phyloP scores from a whole-genome alignment of 1,140 invertebrate species.

The Drosophila nigromelanica region DNA sequence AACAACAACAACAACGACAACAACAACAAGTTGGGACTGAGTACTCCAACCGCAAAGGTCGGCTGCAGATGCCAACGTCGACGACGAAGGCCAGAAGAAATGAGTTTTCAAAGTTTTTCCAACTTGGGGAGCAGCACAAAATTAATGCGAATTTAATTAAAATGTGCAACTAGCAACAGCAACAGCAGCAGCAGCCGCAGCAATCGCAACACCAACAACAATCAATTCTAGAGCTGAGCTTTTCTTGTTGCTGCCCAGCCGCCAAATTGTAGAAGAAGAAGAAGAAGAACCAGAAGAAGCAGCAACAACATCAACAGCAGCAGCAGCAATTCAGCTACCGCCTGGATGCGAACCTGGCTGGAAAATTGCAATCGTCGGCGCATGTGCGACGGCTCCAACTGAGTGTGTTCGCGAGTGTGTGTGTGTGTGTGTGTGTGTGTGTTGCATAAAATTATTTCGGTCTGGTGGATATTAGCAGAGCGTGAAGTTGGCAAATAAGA shows the following conservation, averaged over 20 bases:
- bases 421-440: conserved; percentile 61
- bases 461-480: conserved; percentile 84
- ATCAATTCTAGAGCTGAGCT: conserved; percentile 75
- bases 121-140: conserved; percentile 62
- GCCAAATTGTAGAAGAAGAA: conserved; percentile 63
- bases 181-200: conserved; percentile 32
- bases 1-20: too few species aligned
- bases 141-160: conserved; percentile 83
- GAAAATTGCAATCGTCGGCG: conserved; percentile 64
- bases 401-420: conserved; percentile 23
- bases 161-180: conserved; percentile 80
- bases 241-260: conserved; percentile 62
- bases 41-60: conserved; percentile 77
- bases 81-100: conserved; percentile 64
- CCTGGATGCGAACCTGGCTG: conserved; percentile 40
- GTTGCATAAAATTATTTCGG: conserved; percentile 84
- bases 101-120: conserved; percentile 79
- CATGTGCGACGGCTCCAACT: conserved; percentile 60
- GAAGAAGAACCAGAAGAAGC: conserved; percentile 49
- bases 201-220: conserved; percentile 45
- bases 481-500: conserved; percentile 84
- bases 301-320: conserved; percentile 36
- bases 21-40: conserved; percentile 70
- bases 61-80: conserved; percentile 61
- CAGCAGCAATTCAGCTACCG: conserved; percentile 10